Conservation (phyloP, 2,888 invertebrate genomes). For the Drosophila acutilabella region DNA sequence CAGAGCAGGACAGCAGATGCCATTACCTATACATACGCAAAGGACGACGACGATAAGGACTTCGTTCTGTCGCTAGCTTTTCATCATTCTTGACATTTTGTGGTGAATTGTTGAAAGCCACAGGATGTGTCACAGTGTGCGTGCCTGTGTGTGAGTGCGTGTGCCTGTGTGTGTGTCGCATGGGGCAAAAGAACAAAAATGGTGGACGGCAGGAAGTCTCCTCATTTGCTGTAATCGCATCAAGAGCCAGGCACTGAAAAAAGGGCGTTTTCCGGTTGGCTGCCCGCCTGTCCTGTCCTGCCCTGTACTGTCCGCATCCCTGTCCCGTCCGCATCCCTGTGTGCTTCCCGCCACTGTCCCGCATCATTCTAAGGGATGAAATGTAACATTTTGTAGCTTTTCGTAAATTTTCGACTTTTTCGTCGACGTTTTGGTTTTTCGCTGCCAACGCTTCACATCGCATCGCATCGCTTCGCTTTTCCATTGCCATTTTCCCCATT, state of each 20-base stretch:
- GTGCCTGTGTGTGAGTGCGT: slow-evolving; percentile 32
- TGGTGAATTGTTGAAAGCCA: slow-evolving; percentile 85
- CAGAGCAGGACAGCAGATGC: slow-evolving; percentile 57
- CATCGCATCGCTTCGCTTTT: slow-evolving; percentile 34
- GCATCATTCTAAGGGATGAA: slow-evolving; percentile 67
- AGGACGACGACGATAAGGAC: slow-evolving; percentile 32
- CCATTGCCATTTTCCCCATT: slow-evolving; percentile 50
- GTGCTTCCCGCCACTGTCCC: slow-evolving; percentile 11
- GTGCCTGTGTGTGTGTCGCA: slow-evolving; percentile 38
- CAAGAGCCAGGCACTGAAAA: slow-evolving; percentile 69
- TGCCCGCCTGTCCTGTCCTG: slow-evolving; percentile 64
- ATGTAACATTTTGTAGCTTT: slow-evolving; percentile 82
- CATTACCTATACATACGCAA: slow-evolving; percentile 54
- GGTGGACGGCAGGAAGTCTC: slow-evolving; percentile 80
- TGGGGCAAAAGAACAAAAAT: slow-evolving; percentile 62
- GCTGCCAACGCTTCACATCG: slow-evolving; percentile 36
- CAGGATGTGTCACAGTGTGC: slow-evolving; percentile 73
- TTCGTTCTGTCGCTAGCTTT: slow-evolving; percentile 77
- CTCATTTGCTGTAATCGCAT: slow-evolving; percentile 82
- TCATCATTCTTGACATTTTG: slow-evolving; percentile 85
- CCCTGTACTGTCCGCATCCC: slow-evolving; percentile 10
- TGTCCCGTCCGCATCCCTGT: background rate
- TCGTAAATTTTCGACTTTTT: slow-evolving; percentile 80
- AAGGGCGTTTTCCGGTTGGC: slow-evolving; percentile 84
- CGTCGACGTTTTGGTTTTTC: slow-evolving; percentile 72